Conservation (phyloP, 2,113 vertebrate genomes). For the Sphaerodactylus townsendi region DNA sequence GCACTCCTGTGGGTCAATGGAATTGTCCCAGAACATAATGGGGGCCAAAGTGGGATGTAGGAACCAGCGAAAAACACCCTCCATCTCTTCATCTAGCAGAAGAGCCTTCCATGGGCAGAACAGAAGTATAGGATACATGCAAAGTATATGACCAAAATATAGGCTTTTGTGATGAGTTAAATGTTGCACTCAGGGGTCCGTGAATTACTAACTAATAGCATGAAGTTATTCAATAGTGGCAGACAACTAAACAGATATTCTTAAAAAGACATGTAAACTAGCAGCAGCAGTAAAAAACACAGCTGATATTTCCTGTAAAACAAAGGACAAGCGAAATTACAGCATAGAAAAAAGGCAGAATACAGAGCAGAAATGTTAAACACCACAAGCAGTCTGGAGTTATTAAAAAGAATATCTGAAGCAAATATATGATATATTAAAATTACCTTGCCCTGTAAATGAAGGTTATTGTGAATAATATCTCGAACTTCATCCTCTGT, state of each 20-base stretch:
- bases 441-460: slow-evolving; percentile 94
- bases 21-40: too few species aligned
- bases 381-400: not conserved
- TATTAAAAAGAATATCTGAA: not conserved
- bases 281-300: not conserved
- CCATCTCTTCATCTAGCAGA: too few species aligned
- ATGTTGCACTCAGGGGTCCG: not conserved
- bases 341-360: not conserved
- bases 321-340: not conserved
- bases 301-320: not conserved
- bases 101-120: not conserved
- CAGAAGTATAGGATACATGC: not conserved
- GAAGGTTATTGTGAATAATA: slow-evolving; percentile 88
- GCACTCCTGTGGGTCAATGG: too few species aligned
- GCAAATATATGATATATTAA: not conserved
- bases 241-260: not conserved
- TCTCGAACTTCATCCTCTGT: slow-evolving; percentile 94
- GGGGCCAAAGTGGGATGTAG: too few species aligned
- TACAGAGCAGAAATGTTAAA: not conserved
- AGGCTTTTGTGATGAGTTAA: not conserved
- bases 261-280: not conserved
- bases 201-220: not conserved
- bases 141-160: too few species aligned
- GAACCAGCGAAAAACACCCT: too few species aligned
- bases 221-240: not conserved